Base-by-base conservation (phyloP, 2,797 vertebrate species). In the Smutsia temminckii region DNA sequence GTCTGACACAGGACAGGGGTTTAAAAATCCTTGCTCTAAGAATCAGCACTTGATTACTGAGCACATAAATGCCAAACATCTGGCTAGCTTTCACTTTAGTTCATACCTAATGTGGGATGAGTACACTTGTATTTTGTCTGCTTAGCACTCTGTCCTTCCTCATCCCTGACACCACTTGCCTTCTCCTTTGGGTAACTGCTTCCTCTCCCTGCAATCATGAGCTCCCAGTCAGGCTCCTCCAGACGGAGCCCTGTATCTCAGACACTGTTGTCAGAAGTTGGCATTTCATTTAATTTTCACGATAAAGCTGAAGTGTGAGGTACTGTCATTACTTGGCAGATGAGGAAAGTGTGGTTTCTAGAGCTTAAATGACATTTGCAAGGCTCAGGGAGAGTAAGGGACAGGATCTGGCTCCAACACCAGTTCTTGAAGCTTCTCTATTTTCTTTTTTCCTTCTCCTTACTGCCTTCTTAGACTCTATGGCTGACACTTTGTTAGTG, bases 21-120 rank as follows among this genome's bases (percentile, higher is more conserved):
- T 78, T 85, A 66, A 20, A n/a, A 83, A 61, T 86, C 25, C 55
- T 64, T 59, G 77, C 80, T 92, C 63, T 25, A 94, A 84, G 78
- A 84, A 18, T 75, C 14, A 57, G 49, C 6, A 13, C 64, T 85
- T 74, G 25, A 71, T 85, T 83, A 84, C 2, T 32, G 53, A 92
- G 74, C 84, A 85, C 23, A 1, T 27, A 81, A 29, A n/a, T 77
- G 42, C 10, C 14, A 75, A 92, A 46, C 16, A 53, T n/a, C 71
- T 78, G 68, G 23, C 27, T 16, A 61, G 80, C 53, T 81, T 91
- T 89, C n/a, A 2, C 23, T 55, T 37, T 66, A 34, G n/a, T 40
- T 79, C 71, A 20, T 14, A 57, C 27, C 51, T 68, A 51, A 77
- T 5, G 42, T 8, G 3, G 49, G 37, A 53, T 9, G 6, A 17